Conservation (phyloP, 2,888 invertebrate species). For the Trachelus troglodyta region DNA sequence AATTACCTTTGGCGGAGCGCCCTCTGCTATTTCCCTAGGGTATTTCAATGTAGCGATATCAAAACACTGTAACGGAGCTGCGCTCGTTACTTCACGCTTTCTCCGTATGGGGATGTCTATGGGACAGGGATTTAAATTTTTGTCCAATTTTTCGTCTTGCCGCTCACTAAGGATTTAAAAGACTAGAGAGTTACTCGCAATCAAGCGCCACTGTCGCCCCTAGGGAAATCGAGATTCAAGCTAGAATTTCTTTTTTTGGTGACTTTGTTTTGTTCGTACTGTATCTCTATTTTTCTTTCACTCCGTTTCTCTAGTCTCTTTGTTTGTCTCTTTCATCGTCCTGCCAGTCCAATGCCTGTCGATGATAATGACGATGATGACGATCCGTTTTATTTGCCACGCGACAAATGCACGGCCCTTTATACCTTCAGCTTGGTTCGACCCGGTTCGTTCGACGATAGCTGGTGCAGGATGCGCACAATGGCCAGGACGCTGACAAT, state of each 20-base stretch:
- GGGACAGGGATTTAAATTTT: not conserved
- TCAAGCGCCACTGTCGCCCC: not conserved
- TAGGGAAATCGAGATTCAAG: not conserved
- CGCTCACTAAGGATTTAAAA: not conserved
- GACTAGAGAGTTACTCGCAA: not conserved
- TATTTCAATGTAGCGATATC: not conserved
- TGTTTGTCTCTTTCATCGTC: not conserved
- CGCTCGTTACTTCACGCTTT: not conserved
- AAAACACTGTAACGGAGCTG: not conserved
- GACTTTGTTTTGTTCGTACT: not conserved
- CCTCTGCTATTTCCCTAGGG: not conserved
- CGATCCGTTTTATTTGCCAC: not conserved
- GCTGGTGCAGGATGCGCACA: conserved; percentile 54
- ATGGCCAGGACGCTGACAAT: conserved; percentile 61
- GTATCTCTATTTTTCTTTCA: not conserved
- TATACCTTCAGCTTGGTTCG: not conserved
- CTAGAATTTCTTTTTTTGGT: not conserved
- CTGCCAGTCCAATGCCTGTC: not conserved
- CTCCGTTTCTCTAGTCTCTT: not conserved
- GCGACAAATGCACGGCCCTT: not conserved
- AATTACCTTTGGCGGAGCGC: not conserved
- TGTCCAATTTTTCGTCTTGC: not conserved
- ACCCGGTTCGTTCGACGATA: not conserved
- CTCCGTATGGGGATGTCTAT: not conserved
- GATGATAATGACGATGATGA: not conserved